Conservation (phyloP, 2,797 vertebrate species). For the Chrosomus eos region DNA sequence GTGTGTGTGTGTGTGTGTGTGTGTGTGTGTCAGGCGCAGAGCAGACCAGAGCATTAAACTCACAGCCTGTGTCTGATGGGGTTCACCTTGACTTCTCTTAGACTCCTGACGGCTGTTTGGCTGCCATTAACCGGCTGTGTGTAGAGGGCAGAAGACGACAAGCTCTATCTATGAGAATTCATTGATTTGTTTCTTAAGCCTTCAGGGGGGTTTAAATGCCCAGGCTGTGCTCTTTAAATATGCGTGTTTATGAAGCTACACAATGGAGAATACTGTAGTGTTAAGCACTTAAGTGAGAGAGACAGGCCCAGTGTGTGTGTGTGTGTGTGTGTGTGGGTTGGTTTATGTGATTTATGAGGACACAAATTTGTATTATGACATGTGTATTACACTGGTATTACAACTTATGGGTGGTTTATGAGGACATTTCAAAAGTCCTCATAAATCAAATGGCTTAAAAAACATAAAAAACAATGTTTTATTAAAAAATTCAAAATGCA, state of each 20-base stretch:
- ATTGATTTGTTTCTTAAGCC: conserved; percentile 40
- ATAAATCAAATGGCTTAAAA: too few species aligned
- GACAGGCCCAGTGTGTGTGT: conserved; percentile 10
- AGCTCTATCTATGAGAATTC: conserved; percentile 19
- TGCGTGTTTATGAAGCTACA: conserved; percentile 34
- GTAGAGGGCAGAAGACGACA: neutral
- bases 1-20: conserved; percentile 21
- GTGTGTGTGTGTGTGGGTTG: neutral
- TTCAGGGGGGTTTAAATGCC: conserved; percentile 30
- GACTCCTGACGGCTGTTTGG: conserved; percentile 29
- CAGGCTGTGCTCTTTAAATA: conserved; percentile 44
- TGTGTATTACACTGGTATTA: too few species aligned
- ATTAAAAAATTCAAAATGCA: too few species aligned
- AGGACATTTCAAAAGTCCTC: too few species aligned
- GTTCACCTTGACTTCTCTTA: conserved; percentile 44
- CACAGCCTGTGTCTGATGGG: conserved; percentile 31
- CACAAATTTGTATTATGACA: too few species aligned
- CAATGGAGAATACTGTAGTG: conserved; percentile 1
- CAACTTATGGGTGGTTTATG: too few species aligned
- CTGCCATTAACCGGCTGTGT: conserved; percentile 25
- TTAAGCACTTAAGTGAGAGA: conserved; percentile 45
- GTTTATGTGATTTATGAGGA: too few species aligned
- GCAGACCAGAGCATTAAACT: conserved; percentile 21
- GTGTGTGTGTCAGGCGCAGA: conserved; percentile 15
- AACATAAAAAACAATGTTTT: too few species aligned